Evolutionary conservation across 2,888 invertebrate genomes (phyloP), one percentile per base, ranked within the genome.

Genomic region (Ischnus inquisitorius): DNA sequence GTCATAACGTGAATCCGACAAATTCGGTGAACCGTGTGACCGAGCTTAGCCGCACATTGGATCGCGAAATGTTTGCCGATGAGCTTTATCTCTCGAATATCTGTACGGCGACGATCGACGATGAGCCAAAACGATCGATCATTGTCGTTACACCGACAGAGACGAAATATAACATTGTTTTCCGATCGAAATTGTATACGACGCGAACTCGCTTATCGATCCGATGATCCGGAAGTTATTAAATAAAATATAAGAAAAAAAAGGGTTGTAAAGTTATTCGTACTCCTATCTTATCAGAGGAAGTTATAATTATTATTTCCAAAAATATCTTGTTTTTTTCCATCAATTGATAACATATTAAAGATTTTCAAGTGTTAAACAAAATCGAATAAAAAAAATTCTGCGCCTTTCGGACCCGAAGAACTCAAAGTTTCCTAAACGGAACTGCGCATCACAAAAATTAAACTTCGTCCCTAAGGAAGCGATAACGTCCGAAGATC

Each of bases 1-100:
- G 48, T 83, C 67, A 19, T 46, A 71, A 43, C 34, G 64, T 57
- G n/a, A 34, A 22, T 41, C 57, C 41, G 60, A 67, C 46, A 39
- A 46, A 77, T 68, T 57, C 65, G 48, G 46, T 25, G 64, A 75
- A 71, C 79, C 69, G 14, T 75, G 69, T 79, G 19, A 19, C 22
- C 19, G 19, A 22, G 19, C 8, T 22, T 22, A 54, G 8, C 54
- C 8, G 22, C 22, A 54, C 74, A 67, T 43, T 34, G 54, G 41
- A 34, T 4, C 16, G 16, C 19, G 54, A 22, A 2, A 22, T 16
- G 12, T 54, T 16, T 54, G n/a, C 54, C 22, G 22, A 54, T 57
- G 57, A 22, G 10, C 25, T 60, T 60, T 60, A 60, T 60, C 22
- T 28, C 25, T 14, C 57, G 25, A n/a, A 60, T 25, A 28, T 60